These are phyloP conservation scores for Eledona agricola DNA, from an alignment of 2,888 invertebrate genomes.

Conservation along the genomic window DNA sequence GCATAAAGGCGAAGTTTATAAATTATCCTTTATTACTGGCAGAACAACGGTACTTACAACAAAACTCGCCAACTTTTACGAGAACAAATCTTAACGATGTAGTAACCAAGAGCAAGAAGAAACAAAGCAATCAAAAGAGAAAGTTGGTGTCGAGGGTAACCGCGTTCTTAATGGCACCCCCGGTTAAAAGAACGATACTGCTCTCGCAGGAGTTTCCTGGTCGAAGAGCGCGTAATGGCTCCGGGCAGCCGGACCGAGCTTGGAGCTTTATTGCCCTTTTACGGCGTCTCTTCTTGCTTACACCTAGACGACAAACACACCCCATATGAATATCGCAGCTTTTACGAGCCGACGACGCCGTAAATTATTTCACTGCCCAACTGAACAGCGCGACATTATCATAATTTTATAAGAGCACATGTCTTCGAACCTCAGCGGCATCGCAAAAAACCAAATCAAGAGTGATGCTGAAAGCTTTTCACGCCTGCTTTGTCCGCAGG, in stretches of 20 bases:
- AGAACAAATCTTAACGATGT: slow-evolving; percentile 51
- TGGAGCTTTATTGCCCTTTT: slow-evolving; percentile 45
- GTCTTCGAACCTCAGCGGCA: too few species aligned
- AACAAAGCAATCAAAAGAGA: slow-evolving; percentile 52
- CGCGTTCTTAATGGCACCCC: slow-evolving; percentile 50
- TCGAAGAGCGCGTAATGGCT: slow-evolving; percentile 45
- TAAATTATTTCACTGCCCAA: slow-evolving; percentile 34
- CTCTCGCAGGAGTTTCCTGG: slow-evolving; percentile 46
- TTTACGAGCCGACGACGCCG: slow-evolving; percentile 28
- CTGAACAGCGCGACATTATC: too few species aligned
- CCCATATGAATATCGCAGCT: slow-evolving; percentile 27
- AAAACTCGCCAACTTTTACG: slow-evolving; percentile 45
- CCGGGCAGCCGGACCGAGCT: slow-evolving; percentile 40
- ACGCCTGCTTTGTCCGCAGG: too few species aligned
- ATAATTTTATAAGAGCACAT: too few species aligned
- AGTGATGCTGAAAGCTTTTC: too few species aligned
- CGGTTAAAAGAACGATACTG: slow-evolving; percentile 49
- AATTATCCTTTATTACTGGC: slow-evolving; percentile 51
- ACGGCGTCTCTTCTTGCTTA: slow-evolving; percentile 39
- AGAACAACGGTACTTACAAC: slow-evolving; percentile 49
- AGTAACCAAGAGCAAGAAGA: slow-evolving; percentile 48
- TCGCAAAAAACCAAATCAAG: too few species aligned
- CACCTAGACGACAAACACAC: slow-evolving; percentile 37
- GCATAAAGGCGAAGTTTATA: slow-evolving; percentile 49
- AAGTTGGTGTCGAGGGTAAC: slow-evolving; percentile 50